Base-by-base conservation (phyloP, 2,797 vertebrate genomes). In the Ambastaia sidthimunki region DNA sequence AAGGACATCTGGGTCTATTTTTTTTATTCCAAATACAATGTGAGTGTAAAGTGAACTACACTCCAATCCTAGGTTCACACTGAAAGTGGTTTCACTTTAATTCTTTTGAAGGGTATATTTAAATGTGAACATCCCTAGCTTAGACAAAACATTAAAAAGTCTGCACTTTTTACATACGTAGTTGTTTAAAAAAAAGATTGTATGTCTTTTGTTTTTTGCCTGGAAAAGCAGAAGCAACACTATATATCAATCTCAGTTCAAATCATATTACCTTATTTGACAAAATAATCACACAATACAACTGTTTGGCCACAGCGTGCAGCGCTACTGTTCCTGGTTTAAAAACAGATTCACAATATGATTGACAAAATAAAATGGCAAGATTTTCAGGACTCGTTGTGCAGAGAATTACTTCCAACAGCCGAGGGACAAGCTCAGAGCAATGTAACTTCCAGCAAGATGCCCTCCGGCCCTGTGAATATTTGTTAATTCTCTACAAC, bases 401-500 rank as follows among this genome's bases (percentile, higher is more conserved):
- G 31, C 68, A 57, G 60, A 18, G 48, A 41, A 7, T 62, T 44
- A 73, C 74, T 48, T 68, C 28, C 3, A 63, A 57, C n/a, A 82
- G 76, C 72, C 31, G 9, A 44, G 34, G 62, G 77, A 76, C 1
- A 55, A 63, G 44, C 77, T 60, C 13, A 44, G 71, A 80, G 78
- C 63, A 41, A 52, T 62, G 34, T 55, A 25, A 62, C 60, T 69
- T 75, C 48, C 50, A 54, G 82, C 73, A 55, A 67, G 50, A 77
- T 74, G 76, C 90, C 89, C 91, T 89, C 86, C 52, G 91, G 82
- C 90, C 89, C 90, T 87, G 84, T 18, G 90, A 37, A 82, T 70
- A 52, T 76, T 80, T 19, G 59, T 71, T 76, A 71, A 80, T 57
- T 76, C 55, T 18, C 50, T 12, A 90, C 91, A 88, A 89, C 92